A percentile compares a stretch with the other conserved stretches of the same genome.
phyloP scores from a whole-genome alignment of 2,113 vertebrate genomes.

The Centropristis striata region DNA sequence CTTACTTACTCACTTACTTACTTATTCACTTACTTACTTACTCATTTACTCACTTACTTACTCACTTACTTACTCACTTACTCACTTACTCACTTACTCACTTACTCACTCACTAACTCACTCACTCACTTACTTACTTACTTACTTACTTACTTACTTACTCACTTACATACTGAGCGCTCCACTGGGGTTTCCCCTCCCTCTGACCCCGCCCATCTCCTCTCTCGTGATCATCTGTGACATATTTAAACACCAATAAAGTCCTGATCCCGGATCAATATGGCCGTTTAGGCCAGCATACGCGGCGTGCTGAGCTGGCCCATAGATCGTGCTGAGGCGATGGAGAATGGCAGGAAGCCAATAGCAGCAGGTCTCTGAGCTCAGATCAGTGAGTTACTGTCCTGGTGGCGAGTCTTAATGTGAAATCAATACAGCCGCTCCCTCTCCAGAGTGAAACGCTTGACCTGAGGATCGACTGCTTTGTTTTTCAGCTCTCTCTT shows the following conservation, averaged over 20 bases:
- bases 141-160: too few relatives aligned
- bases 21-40: too few relatives aligned
- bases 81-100: too few relatives aligned
- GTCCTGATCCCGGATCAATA: conserved; percentile 65
- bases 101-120: too few relatives aligned
- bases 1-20: too few relatives aligned
- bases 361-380: conserved; percentile 87
- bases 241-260: conserved; percentile 43
- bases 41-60: too few relatives aligned
- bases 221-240: conserved; percentile 50
- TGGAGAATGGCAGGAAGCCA: conserved; percentile 92
- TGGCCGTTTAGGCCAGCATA: conserved; percentile 86
- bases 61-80: too few relatives aligned
- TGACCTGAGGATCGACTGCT: conserved; percentile 83
- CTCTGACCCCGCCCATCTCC: conserved; percentile 31
- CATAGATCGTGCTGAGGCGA: conserved; percentile 88
- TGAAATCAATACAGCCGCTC: conserved; percentile 94
- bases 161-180: too few relatives aligned
- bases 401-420: conserved; percentile 87
- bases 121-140: too few relatives aligned
- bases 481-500: conserved; percentile 3
- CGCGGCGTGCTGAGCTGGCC: conserved; percentile 83
- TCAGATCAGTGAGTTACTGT: conserved; percentile 92
- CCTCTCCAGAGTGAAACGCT: conserved; percentile 86
- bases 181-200: conserved; percentile 43